Percentiles rank a stretch among this genome's conserved stretches.
Conservation (phyloP, 2,888 invertebrate genomes). For the Drosophila sordidula region DNA sequence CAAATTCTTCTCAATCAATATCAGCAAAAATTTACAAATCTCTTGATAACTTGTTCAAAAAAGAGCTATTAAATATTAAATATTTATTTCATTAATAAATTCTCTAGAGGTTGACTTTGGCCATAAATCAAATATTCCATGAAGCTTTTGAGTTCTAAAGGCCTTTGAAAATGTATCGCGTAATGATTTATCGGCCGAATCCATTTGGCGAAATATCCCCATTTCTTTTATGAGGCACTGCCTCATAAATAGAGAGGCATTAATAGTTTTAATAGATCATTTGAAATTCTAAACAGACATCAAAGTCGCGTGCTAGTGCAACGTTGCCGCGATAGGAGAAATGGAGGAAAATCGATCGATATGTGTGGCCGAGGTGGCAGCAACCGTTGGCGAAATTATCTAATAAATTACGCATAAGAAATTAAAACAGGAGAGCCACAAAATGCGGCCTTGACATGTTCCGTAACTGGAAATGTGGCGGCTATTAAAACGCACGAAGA, state of each 20-base stretch:
- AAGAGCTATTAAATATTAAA: not conserved
- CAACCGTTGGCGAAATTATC: constrained; percentile 28
- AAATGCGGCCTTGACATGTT: constrained; percentile 57
- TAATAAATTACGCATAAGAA: constrained; percentile 53
- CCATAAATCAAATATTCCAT: constrained; percentile 1
- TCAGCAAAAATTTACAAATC: too few relatives aligned
- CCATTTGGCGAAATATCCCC: not conserved
- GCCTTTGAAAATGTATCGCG: not conserved
- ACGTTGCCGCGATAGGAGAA: not conserved
- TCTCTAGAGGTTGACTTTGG: not conserved
- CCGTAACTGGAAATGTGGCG: constrained; percentile 31
- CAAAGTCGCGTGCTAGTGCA: constrained; percentile 16
- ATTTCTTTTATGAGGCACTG: not conserved
- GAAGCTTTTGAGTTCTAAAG: not conserved
- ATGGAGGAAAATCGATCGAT: constrained; percentile 37
- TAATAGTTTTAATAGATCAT: constrained; percentile 25
- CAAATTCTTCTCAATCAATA: too few relatives aligned
- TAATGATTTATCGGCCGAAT: not conserved
- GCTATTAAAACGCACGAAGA: constrained; percentile 28
- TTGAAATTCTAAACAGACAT: constrained; percentile 3
- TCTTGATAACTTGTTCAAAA: not conserved
- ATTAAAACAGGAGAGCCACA: constrained; percentile 43
- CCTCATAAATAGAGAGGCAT: not conserved
- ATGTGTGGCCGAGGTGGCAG: constrained; percentile 7
- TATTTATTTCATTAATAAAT: not conserved